Evolutionary conservation across 2,888 invertebrate genomes (phyloP).

Genomic region (Rhagophthalmus giganteus): DNA sequence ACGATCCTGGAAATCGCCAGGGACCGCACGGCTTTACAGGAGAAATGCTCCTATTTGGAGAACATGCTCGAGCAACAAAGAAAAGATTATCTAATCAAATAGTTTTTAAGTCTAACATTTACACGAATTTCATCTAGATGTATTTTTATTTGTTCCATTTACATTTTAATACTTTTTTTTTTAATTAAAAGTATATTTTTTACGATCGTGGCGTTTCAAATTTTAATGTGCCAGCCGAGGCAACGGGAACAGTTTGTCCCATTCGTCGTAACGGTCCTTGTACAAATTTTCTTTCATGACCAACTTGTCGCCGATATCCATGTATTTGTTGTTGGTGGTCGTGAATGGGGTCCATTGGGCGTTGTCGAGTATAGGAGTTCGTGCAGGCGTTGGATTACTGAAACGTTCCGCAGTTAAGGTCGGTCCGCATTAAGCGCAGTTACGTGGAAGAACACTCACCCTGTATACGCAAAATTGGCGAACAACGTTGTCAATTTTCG

Average conservation of each 20-base stretch:
- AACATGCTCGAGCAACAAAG: conserved; percentile 75
- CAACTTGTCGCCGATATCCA: conserved; percentile 42
- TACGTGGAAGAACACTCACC: conserved; percentile 39
- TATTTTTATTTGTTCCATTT: too few species aligned
- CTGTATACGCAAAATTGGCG: conserved; percentile 52
- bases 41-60: conserved; percentile 75
- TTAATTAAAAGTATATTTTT: too few species aligned
- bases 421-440: too few species aligned
- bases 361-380: conserved; percentile 17
- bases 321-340: conserved; percentile 39
- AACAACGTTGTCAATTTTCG: conserved; percentile 53
- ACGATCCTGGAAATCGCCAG: conserved; percentile 71
- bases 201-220: too few species aligned
- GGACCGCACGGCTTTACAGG: conserved; percentile 70
- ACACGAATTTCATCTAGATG: too few species aligned
- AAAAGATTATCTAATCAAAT: conserved; percentile 65
- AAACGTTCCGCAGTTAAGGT: too few species aligned
- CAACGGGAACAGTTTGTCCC: conserved; percentile 43
- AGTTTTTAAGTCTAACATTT: conserved; percentile 18
- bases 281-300: conserved; percentile 41
- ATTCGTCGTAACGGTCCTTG: conserved; percentile 42
- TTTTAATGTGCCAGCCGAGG: too few species aligned
- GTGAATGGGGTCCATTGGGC: conserved; percentile 42
- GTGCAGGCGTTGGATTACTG: conserved; percentile 53
- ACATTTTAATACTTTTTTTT: too few species aligned